phyloP scores from a whole-genome alignment of 1,140 invertebrate genomes.

The Aphaenogaster rudis region DNA sequence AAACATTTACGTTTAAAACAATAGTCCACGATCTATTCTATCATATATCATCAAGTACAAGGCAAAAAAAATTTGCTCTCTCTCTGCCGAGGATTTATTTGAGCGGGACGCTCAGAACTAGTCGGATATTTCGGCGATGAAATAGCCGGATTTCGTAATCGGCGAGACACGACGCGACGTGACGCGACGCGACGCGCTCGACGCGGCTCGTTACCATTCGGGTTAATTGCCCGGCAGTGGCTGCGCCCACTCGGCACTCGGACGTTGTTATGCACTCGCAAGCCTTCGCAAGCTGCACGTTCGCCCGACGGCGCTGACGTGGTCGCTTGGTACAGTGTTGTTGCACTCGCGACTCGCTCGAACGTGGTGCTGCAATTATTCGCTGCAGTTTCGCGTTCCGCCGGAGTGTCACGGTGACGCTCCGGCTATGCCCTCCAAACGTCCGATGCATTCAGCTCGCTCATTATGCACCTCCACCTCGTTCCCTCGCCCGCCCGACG shows the following conservation, averaged over 20 bases:
- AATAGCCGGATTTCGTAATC: constrained; percentile 61
- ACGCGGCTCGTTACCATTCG: constrained; percentile 80
- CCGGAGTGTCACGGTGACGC: constrained; percentile 82
- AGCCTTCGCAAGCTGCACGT: constrained; percentile 41
- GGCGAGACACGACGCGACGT: constrained; percentile 44
- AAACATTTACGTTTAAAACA: not conserved
- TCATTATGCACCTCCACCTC: constrained; percentile 77
- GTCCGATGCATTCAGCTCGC: constrained; percentile 80
- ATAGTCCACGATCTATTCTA: not conserved
- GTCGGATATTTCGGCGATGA: constrained; percentile 45
- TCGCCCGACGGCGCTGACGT: constrained; percentile 59
- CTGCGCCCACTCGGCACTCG: constrained; percentile 71
- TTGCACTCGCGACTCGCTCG: constrained; percentile 73
- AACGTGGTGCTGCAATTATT: constrained; percentile 81
- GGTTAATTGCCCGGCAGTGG: constrained; percentile 78
- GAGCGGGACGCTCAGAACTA: not conserved
- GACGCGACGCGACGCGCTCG: constrained; percentile 66
- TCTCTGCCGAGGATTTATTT: not conserved
- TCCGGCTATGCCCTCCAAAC: constrained; percentile 84
- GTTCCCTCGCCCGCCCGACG: constrained; percentile 33
- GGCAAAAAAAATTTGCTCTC: not conserved
- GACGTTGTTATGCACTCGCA: constrained; percentile 67
- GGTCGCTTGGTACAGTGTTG: constrained; percentile 61
- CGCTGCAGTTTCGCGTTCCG: constrained; percentile 79
- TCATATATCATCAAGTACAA: not conserved